Percentiles rank a stretch among this genome's conserved stretches.
phyloP scores from a whole-genome alignment of 2,888 invertebrate genomes.

The Lepeophtheirus nordmannii region DNA sequence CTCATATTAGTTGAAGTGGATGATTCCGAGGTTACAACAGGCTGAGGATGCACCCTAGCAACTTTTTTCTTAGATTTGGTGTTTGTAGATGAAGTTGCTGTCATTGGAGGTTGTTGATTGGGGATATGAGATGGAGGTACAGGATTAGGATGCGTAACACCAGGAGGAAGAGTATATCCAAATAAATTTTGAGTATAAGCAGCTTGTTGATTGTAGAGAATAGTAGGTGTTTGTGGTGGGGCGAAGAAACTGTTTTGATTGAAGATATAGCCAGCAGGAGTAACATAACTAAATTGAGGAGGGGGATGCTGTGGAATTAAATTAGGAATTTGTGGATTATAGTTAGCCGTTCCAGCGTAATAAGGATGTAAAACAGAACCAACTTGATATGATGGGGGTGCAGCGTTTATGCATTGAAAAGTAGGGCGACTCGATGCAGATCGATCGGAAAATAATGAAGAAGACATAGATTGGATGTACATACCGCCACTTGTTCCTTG shows the following conservation, averaged over 20 bases:
- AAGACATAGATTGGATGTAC: too few relatives aligned
- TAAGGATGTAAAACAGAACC: neutral
- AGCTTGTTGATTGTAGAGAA: neutral
- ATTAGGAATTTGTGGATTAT: neutral
- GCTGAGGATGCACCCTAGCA: constrained; percentile 23
- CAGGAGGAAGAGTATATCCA: constrained; percentile 1
- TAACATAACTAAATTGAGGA: constrained; percentile 14
- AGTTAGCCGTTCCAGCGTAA: neutral
- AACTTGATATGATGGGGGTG: neutral
- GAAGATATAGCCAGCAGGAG: constrained; percentile 9
- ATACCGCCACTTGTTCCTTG: too few relatives aligned
- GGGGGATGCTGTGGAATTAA: neutral
- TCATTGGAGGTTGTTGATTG: neutral
- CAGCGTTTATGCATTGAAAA: neutral
- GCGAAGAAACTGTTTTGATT: constrained; percentile 12
- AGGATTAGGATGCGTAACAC: neutral
- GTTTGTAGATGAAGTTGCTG: neutral
- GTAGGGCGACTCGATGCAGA: neutral
- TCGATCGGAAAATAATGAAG: too few relatives aligned
- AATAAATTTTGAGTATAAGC: constrained; percentile 1
- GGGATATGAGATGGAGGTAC: neutral
- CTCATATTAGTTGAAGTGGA: constrained; percentile 2
- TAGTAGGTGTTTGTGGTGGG: constrained; percentile 1
- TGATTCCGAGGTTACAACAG: neutral
- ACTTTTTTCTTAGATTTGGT: constrained; percentile 11